Evolutionary conservation across 2,113 vertebrate species (phyloP), one percentile per base, ranked within the genome.

Genomic region (Origma solitaria): DNA sequence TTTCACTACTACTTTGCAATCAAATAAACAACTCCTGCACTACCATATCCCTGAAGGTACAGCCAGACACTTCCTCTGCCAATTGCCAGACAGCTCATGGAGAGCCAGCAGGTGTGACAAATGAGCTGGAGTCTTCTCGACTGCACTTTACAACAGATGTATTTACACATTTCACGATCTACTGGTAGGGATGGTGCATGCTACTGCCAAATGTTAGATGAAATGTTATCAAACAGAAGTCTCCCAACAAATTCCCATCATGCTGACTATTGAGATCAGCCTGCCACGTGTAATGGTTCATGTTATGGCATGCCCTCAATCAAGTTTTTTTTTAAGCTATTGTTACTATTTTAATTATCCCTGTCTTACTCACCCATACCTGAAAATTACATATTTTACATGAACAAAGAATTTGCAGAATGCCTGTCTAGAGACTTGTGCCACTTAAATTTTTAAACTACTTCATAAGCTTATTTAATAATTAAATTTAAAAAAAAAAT

Each of bases 211-310:
- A 96, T 69, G 90, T 58, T 90, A 75, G 35, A 83, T 38, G 68
- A 82, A 94, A 89, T 96, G 95, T 97, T 96, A 96, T 84, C 95
- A 97, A 97, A 97, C 96, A 97, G 49, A 86, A 93, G 56, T 30
- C 84, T 90, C 73, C 64, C 66, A 75, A 42, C 65, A 92, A 82
- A 88, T 66, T 76, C 54, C n/a, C 77, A 78, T 79, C 47, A 20
- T 14, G 13, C 2, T 92, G 57, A 61, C 58, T 89, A 89, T 23
- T 90, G 81, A 91, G 66, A 92, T 61, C 68, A 80, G 72, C 35
- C 83, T 77, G 35, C 14, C 20, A 50, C 0, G 3, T 44, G 47
- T 54, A 50, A 83, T 84, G 83, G 90, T 54, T 45, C 85, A n/a
- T 7, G 25, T 50, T 78, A 65, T 23, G 64, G 72, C 54, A 53